phyloP scores from a whole-genome alignment of 2,797 vertebrate species.

The Cossypha heuglini region DNA sequence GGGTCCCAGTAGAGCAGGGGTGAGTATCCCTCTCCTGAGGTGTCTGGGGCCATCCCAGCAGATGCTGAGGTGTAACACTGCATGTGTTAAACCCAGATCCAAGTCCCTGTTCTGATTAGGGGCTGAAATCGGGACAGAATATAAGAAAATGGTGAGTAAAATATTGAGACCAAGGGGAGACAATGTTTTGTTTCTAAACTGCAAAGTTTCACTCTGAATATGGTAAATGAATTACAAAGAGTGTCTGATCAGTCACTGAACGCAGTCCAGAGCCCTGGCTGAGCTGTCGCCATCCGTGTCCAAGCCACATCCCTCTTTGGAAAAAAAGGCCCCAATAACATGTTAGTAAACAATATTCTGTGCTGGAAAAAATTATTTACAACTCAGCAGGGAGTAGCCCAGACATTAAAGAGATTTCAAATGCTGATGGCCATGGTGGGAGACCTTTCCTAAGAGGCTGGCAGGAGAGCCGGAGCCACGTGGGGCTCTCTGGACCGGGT shows the following conservation, averaged over 20 bases:
- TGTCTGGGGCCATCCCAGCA: background rate
- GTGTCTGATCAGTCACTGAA: background rate
- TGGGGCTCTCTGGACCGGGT: background rate
- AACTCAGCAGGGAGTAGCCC: background rate
- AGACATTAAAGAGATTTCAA: background rate
- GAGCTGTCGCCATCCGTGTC: background rate
- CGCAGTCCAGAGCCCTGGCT: fast-evolving
- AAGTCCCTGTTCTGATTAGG: background rate
- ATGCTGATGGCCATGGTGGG: background rate
- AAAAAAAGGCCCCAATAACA: background rate
- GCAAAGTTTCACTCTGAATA: background rate
- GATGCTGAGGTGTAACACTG: fast-evolving
- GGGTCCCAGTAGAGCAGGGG: background rate
- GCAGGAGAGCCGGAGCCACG: fast-evolving
- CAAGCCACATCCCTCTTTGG: background rate
- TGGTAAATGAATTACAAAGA: background rate
- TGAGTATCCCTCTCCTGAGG: background rate
- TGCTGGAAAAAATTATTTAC: background rate
- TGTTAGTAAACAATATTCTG: slow-evolving; percentile 1
- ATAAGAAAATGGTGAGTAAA: background rate
- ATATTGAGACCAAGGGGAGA: background rate
- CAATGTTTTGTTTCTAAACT: background rate
- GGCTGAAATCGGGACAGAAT: fast-evolving
- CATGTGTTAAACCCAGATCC: fast-evolving
- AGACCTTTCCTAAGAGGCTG: fast-evolving